These are phyloP conservation scores for Tenebrio molitor DNA, from an alignment of 1,140 invertebrate genomes.

Conservation along the genomic window DNA sequence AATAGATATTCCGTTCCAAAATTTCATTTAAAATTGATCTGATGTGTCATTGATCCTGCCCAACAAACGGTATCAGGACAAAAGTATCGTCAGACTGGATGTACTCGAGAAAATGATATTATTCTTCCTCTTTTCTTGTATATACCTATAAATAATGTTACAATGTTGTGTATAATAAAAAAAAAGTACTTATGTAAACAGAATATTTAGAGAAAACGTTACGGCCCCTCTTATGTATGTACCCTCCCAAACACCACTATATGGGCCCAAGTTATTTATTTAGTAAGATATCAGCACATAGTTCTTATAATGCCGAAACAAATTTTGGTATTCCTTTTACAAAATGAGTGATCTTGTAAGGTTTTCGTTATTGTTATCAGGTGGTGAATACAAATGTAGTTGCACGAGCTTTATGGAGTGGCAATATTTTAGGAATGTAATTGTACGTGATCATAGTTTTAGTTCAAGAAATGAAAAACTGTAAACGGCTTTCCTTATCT, in stretches of 20 bases:
- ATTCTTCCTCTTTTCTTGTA: conserved; percentile 55
- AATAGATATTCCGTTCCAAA: conserved; percentile 31
- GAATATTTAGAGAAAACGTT: conserved; percentile 48
- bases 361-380: conserved; percentile 4
- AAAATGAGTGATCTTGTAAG: conserved; percentile 22
- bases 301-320: conserved; percentile 11
- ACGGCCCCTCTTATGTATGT: conserved; percentile 45
- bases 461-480: conserved; percentile 44
- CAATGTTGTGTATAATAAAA: conserved; percentile 60
- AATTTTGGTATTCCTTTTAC: conserved; percentile 16
- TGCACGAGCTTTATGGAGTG: conserved; percentile 50
- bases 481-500: conserved; percentile 50
- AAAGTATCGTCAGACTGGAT: conserved; percentile 15
- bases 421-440: conserved; percentile 48
- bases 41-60: neutral
- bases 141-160: conserved; percentile 60
- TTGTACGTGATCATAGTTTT: conserved; percentile 45
- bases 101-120: conserved; percentile 35
- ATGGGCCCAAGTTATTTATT: conserved; percentile 43
- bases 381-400: conserved; percentile 35
- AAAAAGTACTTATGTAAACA: conserved; percentile 52
- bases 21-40: neutral
- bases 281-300: conserved; percentile 38
- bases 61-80: neutral
- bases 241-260: conserved; percentile 44